These are phyloP conservation scores for Bujurquina vittata DNA, from an alignment of 2,113 vertebrate genomes.

Conservation along the genomic window DNA sequence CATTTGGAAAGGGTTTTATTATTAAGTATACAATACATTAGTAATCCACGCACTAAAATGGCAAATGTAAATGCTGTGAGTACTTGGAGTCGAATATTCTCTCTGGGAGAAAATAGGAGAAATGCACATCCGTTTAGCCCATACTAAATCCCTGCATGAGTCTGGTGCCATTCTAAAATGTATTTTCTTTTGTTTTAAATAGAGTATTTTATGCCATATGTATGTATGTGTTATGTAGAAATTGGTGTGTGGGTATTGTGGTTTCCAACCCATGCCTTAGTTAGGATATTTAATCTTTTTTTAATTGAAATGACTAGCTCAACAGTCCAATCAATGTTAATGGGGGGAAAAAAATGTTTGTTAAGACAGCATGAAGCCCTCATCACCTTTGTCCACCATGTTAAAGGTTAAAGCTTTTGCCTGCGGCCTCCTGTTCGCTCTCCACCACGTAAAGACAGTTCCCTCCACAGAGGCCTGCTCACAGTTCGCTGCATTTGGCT, in stretches of 20 bases:
- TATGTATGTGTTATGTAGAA: no score
- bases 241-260: no score
- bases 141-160: no score
- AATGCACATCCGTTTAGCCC: background rate
- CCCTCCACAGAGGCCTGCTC: slow-evolving; percentile 3
- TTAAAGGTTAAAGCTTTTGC: slow-evolving; percentile 9
- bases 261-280: no score
- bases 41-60: background rate
- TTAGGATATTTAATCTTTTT: no score
- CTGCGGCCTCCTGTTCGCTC: background rate
- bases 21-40: background rate
- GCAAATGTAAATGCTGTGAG: background rate
- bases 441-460: background rate
- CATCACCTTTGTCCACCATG: background rate
- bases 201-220: background rate
- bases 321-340: background rate
- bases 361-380: background rate
- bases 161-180: background rate
- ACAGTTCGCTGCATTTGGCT: background rate
- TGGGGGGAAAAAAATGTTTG: background rate
- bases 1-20: background rate
- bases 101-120: background rate
- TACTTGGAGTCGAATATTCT: background rate
- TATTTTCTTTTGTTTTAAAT: background rate
- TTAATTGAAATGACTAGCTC: background rate